Base-by-base conservation (phyloP, 2,113 vertebrate genomes). In the Engystomops pustulosus region DNA sequence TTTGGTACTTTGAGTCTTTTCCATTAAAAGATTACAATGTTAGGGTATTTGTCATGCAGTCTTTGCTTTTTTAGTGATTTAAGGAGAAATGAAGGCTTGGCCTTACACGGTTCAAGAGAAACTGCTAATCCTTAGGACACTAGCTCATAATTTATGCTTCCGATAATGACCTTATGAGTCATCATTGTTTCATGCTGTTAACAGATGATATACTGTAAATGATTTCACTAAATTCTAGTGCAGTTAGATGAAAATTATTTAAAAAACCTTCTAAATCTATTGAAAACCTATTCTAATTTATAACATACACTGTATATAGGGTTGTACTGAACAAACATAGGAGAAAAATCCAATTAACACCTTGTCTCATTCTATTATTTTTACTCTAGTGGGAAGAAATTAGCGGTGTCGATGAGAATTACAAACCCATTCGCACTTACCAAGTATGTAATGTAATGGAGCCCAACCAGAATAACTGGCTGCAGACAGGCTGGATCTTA, bases 401-500 rank as follows among this genome's bases (percentile, higher is more conserved):
- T 89, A 99, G 97, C 0, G 98, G 97, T 0, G 96, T 99, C 75
- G 98, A 99, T 77, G 98, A 99, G 85, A 94, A 96, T 79, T 94
- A 96, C 91, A 96, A 91, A 74, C 97, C 98, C 0, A 99, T 99
- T 45, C 95, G 96, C 75, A 99, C 97, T 0, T 99, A 99, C 90
- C 98, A 99, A 91, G 97, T 99, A 45, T 99, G 98, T 88, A 97
- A 99, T 0, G 98, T 98, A 87, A 96, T 99, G 96, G 96, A 98
- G 89, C 95, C 98, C 1, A 94, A 92, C 72, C 98, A 99, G 93
- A 98, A 99, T 94, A 99, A 99, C 90, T 99, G 98, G 98, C 89
- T 99, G 89, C 96, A 97, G 95, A 99, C 98, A 0, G 94, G 96
- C 67, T 99, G 97, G 97, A 97, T 99, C 70, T 86, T 94, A 3